Evolutionary conservation across 2,888 invertebrate genomes (phyloP), one percentile per base, ranked within the genome.

Genomic region (Oscheius sp.): DNA sequence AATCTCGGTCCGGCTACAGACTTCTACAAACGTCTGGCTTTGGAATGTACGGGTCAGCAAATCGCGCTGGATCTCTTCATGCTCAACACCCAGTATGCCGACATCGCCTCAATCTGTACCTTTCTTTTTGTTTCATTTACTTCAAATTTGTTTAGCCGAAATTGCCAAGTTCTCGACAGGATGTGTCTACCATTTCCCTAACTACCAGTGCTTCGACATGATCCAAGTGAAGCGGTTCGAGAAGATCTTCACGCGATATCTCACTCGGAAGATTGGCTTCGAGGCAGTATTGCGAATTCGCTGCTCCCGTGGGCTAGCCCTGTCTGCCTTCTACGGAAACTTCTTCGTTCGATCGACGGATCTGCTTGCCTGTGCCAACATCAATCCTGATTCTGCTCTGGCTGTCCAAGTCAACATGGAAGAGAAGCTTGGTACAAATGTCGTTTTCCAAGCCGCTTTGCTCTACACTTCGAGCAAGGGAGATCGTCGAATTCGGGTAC

Each of bases 291-390:
- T 99, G 95, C 92, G 99, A 85, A 94, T 99, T 81, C 92, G 98
- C 5, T 97, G 96, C 89, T 95, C 96, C 1, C 89, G 90, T 93
- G 97, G 98, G 21, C 91, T 99, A 74, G 92, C 95, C 37, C 95
- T 99, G 86, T 96, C 98, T 91, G 96, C 96, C 89, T 99, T 99
- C 93, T 97, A 98, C 91, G 99, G 99, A 55, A 98, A 98, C 91
- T 97, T 97, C 92, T 99, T 99, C 91, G 98, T 99, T 66, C 93
- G 99, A 2, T 97, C 98, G 0, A 96, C 97, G 2, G 98, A 99
- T 91, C 92, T 99, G 73, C 91, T 99, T 74, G 95, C 96, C 11
- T 91, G 99, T 84, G 97, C 99, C 53, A 98, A 98, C 91, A 94
- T 97, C 76, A 98, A 96, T 89, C 98, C 99, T 0, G 99, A 99